Conservation (phyloP, 2,113 vertebrate genomes). For the Bolborhynchus lineola region DNA sequence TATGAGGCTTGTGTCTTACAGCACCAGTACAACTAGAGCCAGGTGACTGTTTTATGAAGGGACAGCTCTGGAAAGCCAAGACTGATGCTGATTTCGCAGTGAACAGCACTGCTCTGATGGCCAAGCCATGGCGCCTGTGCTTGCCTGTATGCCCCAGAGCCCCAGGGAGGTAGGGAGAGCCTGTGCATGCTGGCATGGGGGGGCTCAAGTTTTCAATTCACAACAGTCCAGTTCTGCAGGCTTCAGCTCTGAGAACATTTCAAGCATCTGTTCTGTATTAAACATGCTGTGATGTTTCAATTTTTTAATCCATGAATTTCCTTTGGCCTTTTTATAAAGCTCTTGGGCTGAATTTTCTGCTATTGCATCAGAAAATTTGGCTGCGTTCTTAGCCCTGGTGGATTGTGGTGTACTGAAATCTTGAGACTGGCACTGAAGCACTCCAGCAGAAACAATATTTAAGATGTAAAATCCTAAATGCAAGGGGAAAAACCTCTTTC, state of each 20-base stretch:
- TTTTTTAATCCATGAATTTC: background rate
- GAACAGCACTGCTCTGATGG: accelerated
- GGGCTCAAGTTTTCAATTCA: background rate
- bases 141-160: accelerated
- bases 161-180: background rate
- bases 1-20: background rate
- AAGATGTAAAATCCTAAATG: background rate
- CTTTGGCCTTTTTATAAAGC: background rate
- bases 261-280: background rate
- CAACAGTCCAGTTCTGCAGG: background rate
- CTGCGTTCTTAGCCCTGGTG: background rate
- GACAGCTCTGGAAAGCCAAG: background rate
- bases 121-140: accelerated
- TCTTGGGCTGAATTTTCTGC: background rate
- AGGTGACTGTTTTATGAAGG: background rate
- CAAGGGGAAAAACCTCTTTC: background rate
- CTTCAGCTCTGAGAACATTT: background rate
- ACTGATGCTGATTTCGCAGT: background rate
- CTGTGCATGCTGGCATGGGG: accelerated
- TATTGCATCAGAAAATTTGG: background rate
- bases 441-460: background rate
- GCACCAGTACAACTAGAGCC: background rate
- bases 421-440: background rate
- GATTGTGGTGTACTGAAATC: background rate
- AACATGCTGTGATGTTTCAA: background rate